These are phyloP conservation scores for Cheumatopsyche charites DNA, from an alignment of 1,140 invertebrate genomes.

Conservation along the genomic window DNA sequence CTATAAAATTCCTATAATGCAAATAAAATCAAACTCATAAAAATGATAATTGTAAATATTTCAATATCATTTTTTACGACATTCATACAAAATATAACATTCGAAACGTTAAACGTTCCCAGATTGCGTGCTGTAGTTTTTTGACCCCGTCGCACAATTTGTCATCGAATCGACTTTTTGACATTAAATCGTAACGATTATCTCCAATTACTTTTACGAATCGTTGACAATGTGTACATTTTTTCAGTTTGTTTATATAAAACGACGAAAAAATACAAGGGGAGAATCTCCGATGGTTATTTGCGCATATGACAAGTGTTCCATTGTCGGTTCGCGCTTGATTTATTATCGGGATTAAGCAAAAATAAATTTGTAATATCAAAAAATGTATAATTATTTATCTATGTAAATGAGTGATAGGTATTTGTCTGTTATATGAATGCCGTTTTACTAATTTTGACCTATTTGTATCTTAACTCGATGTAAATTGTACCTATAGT, in stretches of 20 bases:
- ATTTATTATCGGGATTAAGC: slow-evolving; percentile 29
- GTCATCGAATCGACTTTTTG: neutral
- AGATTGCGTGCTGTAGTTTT: neutral
- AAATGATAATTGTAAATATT: no score
- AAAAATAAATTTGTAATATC: neutral
- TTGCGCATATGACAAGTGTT: slow-evolving; percentile 17
- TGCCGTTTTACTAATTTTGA: no score
- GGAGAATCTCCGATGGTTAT: neutral
- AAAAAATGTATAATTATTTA: neutral
- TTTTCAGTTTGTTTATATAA: slow-evolving; percentile 16
- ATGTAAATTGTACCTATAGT: no score
- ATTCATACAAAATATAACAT: no score
- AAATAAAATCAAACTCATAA: no score
- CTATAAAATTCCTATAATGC: no score
- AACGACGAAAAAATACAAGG: neutral
- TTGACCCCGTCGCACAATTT: neutral
- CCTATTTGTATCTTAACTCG: no score
- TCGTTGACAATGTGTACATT: neutral
- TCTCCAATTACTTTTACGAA: no score
- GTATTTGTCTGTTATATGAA: no score
- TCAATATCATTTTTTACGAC: no score
- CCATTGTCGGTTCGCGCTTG: slow-evolving; percentile 16
- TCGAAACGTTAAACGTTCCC: neutral
- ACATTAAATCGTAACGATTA: no score
- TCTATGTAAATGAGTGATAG: slow-evolving; percentile 10